These are phyloP conservation scores for Acrossocheilus fasciatus DNA, from an alignment of 2,797 vertebrate genomes.

Conservation along the genomic window DNA sequence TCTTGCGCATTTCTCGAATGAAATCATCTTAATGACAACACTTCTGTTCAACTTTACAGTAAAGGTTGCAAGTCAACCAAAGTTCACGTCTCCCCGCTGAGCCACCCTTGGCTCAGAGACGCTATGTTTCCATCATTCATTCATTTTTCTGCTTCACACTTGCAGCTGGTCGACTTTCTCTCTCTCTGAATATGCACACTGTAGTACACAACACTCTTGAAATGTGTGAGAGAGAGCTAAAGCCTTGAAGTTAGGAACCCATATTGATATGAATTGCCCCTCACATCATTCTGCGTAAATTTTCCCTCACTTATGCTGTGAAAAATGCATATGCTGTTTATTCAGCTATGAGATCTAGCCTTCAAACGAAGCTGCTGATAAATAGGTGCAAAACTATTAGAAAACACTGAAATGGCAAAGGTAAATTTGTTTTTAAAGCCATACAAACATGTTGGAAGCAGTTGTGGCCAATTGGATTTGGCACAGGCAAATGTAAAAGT, in stretches of 20 bases:
- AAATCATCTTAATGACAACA: slow-evolving; percentile 75
- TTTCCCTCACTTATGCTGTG: slow-evolving; percentile 41
- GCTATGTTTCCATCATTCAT: slow-evolving; percentile 57
- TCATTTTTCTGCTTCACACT: slow-evolving; percentile 31
- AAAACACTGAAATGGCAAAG: slow-evolving; percentile 47
- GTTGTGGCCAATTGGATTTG: slow-evolving; percentile 46
- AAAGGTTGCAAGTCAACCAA: slow-evolving; percentile 64
- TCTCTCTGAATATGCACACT: slow-evolving; percentile 45
- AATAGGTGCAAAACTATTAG: slow-evolving; percentile 55
- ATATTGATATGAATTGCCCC: slow-evolving; percentile 43
- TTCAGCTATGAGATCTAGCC: slow-evolving; percentile 43
- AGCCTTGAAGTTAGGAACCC: slow-evolving; percentile 23
- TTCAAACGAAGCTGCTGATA: slow-evolving; percentile 44
- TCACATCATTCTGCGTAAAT: slow-evolving; percentile 41
- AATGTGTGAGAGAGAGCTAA: slow-evolving; percentile 39
- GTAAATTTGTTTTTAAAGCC: slow-evolving; percentile 58
- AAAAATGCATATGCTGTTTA: slow-evolving; percentile 52
- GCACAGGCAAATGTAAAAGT: slow-evolving; percentile 53
- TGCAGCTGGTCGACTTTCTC: not conserved
- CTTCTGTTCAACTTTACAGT: slow-evolving; percentile 59
- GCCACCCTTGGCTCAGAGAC: slow-evolving; percentile 53
- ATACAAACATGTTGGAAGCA: slow-evolving; percentile 43
- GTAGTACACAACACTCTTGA: slow-evolving; percentile 49
- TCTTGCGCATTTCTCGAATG: slow-evolving; percentile 63
- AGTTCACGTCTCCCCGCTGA: slow-evolving; percentile 52